Conservation (phyloP, 2,113 vertebrate species). For the Neogobius melanostomus region DNA sequence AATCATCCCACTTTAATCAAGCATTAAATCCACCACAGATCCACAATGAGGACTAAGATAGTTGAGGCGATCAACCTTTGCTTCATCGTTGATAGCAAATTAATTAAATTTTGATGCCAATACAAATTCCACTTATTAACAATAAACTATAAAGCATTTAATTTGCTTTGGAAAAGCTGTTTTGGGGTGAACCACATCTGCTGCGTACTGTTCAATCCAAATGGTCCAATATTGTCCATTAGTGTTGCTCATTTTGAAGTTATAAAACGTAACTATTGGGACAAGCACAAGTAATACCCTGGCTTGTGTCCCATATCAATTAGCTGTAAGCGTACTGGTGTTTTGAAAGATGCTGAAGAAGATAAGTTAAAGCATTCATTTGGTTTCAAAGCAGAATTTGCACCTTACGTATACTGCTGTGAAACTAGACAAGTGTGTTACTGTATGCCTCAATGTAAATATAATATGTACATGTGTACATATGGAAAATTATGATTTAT, state of each 20-base stretch:
- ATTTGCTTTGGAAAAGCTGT: neutral
- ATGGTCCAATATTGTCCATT: neutral
- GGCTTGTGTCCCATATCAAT: neutral
- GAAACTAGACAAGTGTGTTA: neutral
- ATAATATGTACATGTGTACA: neutral
- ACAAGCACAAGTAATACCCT: neutral
- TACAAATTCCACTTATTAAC: neutral
- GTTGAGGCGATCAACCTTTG: slow-evolving; percentile 36
- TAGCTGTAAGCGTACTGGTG: neutral
- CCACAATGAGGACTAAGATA: slow-evolving; percentile 33
- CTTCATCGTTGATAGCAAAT: slow-evolving; percentile 11
- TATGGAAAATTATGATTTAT: neutral
- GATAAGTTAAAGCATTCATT: neutral
- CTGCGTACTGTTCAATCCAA: neutral
- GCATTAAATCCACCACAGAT: slow-evolving; percentile 52
- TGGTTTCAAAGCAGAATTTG: neutral
- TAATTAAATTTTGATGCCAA: neutral
- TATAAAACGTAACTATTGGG: neutral
- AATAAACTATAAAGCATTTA: slow-evolving; percentile 19
- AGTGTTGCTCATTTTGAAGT: neutral
- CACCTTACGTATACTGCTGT: neutral
- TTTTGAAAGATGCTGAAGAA: neutral
- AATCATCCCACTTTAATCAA: slow-evolving; percentile 47
- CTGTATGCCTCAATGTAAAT: neutral
- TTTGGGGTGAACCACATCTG: neutral